These are phyloP conservation scores for Balanococcus diminutus DNA, from an alignment of 2,888 invertebrate species.

Conservation along the genomic window DNA sequence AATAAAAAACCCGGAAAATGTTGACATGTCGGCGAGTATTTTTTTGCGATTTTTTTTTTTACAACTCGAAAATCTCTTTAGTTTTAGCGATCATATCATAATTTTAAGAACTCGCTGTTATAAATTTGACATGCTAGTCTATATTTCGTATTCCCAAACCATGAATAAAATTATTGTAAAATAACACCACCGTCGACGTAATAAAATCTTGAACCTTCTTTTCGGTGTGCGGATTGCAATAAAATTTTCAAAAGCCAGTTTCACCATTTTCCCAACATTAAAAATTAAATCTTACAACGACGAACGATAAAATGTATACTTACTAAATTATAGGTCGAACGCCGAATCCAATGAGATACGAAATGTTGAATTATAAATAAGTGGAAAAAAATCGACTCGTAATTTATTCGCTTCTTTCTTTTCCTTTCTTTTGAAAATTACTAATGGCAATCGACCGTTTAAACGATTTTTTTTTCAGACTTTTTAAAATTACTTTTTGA, in stretches of 20 bases:
- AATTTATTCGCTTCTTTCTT: neutral
- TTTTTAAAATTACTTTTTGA: too few species aligned
- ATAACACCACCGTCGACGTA: neutral
- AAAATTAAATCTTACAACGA: constrained; percentile 4
- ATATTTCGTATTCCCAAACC: constrained; percentile 40
- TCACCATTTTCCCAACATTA: constrained; percentile 5
- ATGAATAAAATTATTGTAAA: constrained; percentile 35
- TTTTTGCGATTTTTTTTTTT: neutral
- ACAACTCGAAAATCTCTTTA: constrained; percentile 1
- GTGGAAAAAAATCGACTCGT: neutral
- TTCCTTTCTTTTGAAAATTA: neutral
- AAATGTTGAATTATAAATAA: constrained; percentile 18
- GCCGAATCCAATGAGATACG: neutral
- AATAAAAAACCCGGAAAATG: neutral
- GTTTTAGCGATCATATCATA: neutral
- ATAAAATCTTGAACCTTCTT: constrained; percentile 21
- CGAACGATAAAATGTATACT: constrained; percentile 1
- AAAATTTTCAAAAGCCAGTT: constrained; percentile 11
- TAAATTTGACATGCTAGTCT: constrained; percentile 33
- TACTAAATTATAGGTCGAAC: constrained; percentile 5
- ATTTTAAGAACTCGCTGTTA: constrained; percentile 7
- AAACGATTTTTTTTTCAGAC: neutral
- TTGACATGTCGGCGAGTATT: neutral
- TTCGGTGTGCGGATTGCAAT: neutral
- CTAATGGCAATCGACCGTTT: neutral